Evolutionary conservation across 2,888 invertebrate genomes (phyloP), one percentile per base, ranked within the genome.

Genomic region (Dasysyrphus tricinctus): DNA sequence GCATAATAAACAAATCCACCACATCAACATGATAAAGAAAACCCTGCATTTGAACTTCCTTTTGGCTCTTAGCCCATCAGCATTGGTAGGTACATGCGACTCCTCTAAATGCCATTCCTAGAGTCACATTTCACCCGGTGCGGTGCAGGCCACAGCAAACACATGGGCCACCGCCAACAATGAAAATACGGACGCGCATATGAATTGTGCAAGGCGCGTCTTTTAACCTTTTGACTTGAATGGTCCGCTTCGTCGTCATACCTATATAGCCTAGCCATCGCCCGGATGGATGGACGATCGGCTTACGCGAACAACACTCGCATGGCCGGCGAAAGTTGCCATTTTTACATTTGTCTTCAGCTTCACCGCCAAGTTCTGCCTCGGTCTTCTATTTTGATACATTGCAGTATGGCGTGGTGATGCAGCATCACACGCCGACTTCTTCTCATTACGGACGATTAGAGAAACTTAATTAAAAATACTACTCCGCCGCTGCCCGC

Each of bases 391-490:
- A 81, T 78, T 51, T 39, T 59, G 24, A 39, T 9, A 42, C 75
- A 54, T 56, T 29, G 42, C 56, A 29, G 24, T 39, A 32, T 34
- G n/a, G 67, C 39, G 19, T 56, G 42, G 47, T 61, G 51, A 61
- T 63, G 59, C 70, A 65, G 47, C 59, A 49, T 57, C 82, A 74
- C 74, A 77, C 76, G 42, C 59, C 80, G 59, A 76, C 85, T 78
- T 77, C 81, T 78, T 65, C 86, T 78, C 86, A 86, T 86, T 86
- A 86, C 82, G 74, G 70, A 47, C 86, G 82, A 86, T 86, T 86
- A 86, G 86, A 86, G 86, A 86, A 86, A 86, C 82, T 86, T 82
- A 86, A 86, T 86, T 86, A 86, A 86, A 86, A 86, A 67, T 34
- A 49, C 49, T 37, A 19, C 65, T 4, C 63, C 69, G 34, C 54